Base-by-base conservation (phyloP, 2,797 vertebrate species). In the Coranthus polyacanthus region DNA sequence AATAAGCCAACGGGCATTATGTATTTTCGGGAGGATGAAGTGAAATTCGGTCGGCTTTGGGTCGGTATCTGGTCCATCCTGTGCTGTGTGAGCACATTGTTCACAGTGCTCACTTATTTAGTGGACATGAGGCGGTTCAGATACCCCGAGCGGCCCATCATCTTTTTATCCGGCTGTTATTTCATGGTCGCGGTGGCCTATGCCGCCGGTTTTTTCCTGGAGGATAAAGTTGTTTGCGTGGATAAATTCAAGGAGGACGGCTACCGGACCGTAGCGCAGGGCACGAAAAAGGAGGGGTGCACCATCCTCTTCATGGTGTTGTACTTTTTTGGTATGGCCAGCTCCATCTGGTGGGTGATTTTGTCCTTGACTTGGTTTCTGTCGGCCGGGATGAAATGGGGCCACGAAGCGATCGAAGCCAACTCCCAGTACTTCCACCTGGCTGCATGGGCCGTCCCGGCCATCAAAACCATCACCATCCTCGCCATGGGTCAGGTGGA, bases 271-370 rank as follows among this genome's bases (percentile, higher is more conserved):
- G 96, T 99, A 86, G 97, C 96, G 32, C 98, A 99, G 85, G 98
- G 97, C 58, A 99, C 98, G 47, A 99, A 99, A 82, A 99, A 98
- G 83, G 98, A 99, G 80, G 98, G 97, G 47, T 99, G 97, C 91
- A 99, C 98, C 65, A 98, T 99, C 72, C 96, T 99, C 56, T 99
- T 99, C 90, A 99, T 99, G 98, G 95, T 99, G 44, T 91, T 99
- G 20, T 98, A 97, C 91, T 97, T 98, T 68, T 98, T 98, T 54
- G 96, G 96, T 10, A 98, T 98, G 96, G 96, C 96, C 86, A 97
- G 96, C 91, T 97, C 96, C 86, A 97, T 98, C 92, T 98, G 96
- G 96, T 98, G 96, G 96, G 96, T 98, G 95, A 99, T 92, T 95
- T 77, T 99, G 53, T 97, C 97, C 50, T 95, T 99, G 75, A 98